Evolutionary conservation across 1,140 invertebrate species (phyloP).

Genomic region (Drosophila bocqueti): DNA sequence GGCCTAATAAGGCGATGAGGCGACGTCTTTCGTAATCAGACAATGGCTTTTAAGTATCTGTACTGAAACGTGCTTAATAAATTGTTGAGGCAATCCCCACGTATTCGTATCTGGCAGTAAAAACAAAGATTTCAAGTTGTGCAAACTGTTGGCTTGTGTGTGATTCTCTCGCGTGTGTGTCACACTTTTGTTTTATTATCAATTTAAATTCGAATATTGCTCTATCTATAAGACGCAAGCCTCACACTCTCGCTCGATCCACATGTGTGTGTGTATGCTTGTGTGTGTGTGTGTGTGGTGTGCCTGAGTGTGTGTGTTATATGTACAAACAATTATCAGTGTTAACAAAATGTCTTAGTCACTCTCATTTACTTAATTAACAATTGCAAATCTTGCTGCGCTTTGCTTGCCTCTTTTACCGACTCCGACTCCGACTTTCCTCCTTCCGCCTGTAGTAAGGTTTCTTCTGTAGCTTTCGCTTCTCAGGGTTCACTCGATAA

Average conservation of each 20-base stretch:
- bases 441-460: constrained; percentile 15
- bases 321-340: constrained; percentile 76
- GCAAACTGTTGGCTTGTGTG: constrained; percentile 46
- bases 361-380: constrained; percentile 72
- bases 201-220: constrained; percentile 83
- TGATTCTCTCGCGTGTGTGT: constrained; percentile 45
- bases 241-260: constrained; percentile 30
- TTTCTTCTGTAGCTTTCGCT: constrained; percentile 29
- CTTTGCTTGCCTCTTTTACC: constrained; percentile 41
- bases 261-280: constrained; percentile 39
- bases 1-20: not conserved
- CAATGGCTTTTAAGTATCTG: not conserved
- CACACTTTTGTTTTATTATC: constrained; percentile 68
- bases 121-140: constrained; percentile 45
- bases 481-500: constrained; percentile 46
- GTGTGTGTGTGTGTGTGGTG: constrained; percentile 27
- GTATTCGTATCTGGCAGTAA: constrained; percentile 10
- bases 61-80: not conserved
- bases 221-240: constrained; percentile 76
- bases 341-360: constrained; percentile 77
- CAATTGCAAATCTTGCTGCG: constrained; percentile 69
- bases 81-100: constrained; percentile 11
- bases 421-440: not conserved
- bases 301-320: constrained; percentile 59
- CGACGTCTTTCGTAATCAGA: not conserved